These are phyloP conservation scores for Hephaestus fuliginosus DNA, from an alignment of 2,797 vertebrate species.

Conservation along the genomic window DNA sequence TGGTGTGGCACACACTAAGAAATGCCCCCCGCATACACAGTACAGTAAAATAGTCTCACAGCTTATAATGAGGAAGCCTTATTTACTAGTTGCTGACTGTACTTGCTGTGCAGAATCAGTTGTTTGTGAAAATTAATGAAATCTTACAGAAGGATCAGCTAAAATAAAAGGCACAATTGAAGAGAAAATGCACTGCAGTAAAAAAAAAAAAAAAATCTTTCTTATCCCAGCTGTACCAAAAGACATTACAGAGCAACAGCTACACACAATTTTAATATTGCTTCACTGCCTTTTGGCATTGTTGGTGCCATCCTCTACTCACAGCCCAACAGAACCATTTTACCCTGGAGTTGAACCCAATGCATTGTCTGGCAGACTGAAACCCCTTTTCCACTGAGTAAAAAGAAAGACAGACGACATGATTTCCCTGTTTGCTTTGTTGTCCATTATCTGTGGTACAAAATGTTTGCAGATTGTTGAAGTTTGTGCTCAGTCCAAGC, in stretches of 20 bases:
- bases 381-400: constrained; percentile 70
- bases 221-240: not conserved
- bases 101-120: not conserved
- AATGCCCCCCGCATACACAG: not conserved
- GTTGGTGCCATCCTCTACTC: not conserved
- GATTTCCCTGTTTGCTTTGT: constrained; percentile 69
- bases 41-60: not conserved
- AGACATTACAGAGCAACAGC: constrained; percentile 4
- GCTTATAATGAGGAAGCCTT: not conserved
- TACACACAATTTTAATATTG: constrained; percentile 14
- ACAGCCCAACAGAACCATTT: not conserved
- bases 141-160: constrained; percentile 1
- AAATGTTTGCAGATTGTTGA: constrained; percentile 73
- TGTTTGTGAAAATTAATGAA: constrained; percentile 36
- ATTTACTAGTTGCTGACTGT: constrained; percentile 16
- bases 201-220: not conserved
- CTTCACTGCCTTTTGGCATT: constrained; percentile 7
- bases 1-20: not conserved
- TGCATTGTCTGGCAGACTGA: constrained; percentile 78
- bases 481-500: constrained; percentile 75
- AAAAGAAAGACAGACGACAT: constrained; percentile 66
- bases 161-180: constrained; percentile 11
- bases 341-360: constrained; percentile 18
- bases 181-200: not conserved
- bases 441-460: constrained; percentile 68